phyloP scores from a whole-genome alignment of 53 echinoderm and acorn worm species.

The Hippasteria phrygiana region DNA sequence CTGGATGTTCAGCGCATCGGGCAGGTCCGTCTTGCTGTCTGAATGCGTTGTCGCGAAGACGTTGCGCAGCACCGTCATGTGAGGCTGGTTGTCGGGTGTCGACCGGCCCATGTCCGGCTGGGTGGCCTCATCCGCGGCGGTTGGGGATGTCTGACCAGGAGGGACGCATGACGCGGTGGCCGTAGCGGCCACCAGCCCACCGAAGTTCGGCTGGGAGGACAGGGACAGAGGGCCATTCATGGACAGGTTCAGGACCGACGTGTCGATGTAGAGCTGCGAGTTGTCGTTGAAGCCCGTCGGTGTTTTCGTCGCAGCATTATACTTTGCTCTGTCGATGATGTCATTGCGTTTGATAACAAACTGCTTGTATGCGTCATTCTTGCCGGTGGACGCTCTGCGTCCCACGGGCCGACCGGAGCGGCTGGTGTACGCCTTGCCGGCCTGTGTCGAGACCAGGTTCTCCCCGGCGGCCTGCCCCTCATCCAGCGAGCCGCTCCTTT shows the following conservation, averaged over 20 bases:
- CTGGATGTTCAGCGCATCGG: slow-evolving; percentile 22
- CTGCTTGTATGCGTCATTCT: slow-evolving; percentile 54
- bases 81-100: slow-evolving; percentile 55
- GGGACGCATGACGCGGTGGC: slow-evolving; percentile 80
- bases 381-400: slow-evolving; percentile 15
- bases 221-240: slow-evolving; percentile 40
- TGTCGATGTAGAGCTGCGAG: slow-evolving; percentile 50
- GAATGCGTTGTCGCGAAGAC: slow-evolving; percentile 36
- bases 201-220: slow-evolving; percentile 26
- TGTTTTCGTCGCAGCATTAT: neutral
- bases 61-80: slow-evolving; percentile 63
- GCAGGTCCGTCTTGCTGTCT: slow-evolving; percentile 35
- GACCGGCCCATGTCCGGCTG: slow-evolving; percentile 25
- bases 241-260: slow-evolving; percentile 49
- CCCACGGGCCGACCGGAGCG: slow-evolving; percentile 58
- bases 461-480: neutral
- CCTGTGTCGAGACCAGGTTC: neutral
- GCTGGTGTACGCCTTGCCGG: slow-evolving; percentile 53
- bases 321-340: slow-evolving; percentile 52
- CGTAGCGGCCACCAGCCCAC: slow-evolving; percentile 59
- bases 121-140: slow-evolving; percentile 62
- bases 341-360: slow-evolving; percentile 59
- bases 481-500: neutral
- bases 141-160: slow-evolving; percentile 64
- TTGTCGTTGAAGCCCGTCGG: neutral